A percentile compares a stretch with the other conserved stretches of the same genome.
phyloP scores from a whole-genome alignment of 2,888 invertebrate genomes.

The Rotaria magnacalcarata region DNA sequence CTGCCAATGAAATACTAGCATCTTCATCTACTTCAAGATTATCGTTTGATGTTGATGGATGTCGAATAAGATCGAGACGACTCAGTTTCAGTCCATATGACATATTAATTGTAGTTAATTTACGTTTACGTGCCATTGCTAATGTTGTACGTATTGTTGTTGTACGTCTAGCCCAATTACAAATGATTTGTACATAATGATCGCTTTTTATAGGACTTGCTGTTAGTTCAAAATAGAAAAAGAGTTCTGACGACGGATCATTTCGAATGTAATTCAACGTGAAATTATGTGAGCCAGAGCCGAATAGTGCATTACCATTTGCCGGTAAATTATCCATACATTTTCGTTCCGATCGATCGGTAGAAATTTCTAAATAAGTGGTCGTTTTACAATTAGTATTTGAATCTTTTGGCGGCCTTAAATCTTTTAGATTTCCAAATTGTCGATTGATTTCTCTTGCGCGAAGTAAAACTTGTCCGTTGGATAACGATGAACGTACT shows the following conservation, averaged over 20 bases:
- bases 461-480: conserved; percentile 22
- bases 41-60: background rate
- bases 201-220: conserved; percentile 18
- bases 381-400: conserved; percentile 15
- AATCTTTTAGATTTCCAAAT: background rate
- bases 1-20: background rate
- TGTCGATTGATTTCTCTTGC: conserved; percentile 15
- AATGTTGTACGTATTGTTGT: conserved; percentile 9
- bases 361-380: background rate
- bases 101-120: background rate
- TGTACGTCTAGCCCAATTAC: conserved; percentile 27
- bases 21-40: background rate
- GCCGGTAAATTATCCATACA: conserved; percentile 29
- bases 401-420: background rate
- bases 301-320: conserved; percentile 10
- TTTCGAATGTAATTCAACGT: background rate
- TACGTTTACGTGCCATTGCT: background rate
- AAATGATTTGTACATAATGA: conserved; percentile 30
- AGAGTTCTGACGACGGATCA: background rate
- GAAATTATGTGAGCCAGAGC: conserved; percentile 13
- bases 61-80: conserved; percentile 26
- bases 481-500: conserved; percentile 34
- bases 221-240: background rate
- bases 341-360: conserved; percentile 9
- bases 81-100: background rate